phyloP scores from a whole-genome alignment of 1,140 invertebrate genomes.

The Colletes gigas region DNA sequence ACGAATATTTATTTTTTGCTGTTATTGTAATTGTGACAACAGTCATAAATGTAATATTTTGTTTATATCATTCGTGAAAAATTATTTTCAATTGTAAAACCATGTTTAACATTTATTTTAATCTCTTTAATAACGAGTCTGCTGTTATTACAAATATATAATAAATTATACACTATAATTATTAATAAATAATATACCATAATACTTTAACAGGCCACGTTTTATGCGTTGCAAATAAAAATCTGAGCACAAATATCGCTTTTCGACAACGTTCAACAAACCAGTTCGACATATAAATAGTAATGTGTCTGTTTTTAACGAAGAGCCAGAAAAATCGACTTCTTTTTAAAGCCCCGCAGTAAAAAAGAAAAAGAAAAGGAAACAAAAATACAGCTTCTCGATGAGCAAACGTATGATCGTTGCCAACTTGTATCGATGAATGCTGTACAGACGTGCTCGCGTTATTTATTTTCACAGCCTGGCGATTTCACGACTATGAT shows the following conservation, averaged over 20 bases:
- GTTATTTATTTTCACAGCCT: conserved; percentile 16
- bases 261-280: not conserved
- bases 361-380: not conserved
- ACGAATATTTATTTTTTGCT: no score
- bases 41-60: no score
- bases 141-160: no score
- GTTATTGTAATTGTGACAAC: no score
- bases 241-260: not conserved
- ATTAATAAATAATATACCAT: no score
- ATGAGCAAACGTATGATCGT: not conserved
- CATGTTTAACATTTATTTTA: no score
- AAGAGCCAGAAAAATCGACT: not conserved
- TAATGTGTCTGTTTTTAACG: not conserved
- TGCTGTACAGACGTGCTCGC: not conserved
- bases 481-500: not conserved
- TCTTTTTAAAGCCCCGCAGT: not conserved
- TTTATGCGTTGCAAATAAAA: no score
- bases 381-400: not conserved
- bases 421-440: not conserved
- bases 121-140: no score
- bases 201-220: no score
- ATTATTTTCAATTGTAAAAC: no score
- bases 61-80: no score
- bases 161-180: no score
- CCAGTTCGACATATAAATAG: not conserved